Evolutionary conservation across 2,797 vertebrate species (phyloP), one percentile per base, ranked within the genome.

Genomic region (Poecilia gillii): DNA sequence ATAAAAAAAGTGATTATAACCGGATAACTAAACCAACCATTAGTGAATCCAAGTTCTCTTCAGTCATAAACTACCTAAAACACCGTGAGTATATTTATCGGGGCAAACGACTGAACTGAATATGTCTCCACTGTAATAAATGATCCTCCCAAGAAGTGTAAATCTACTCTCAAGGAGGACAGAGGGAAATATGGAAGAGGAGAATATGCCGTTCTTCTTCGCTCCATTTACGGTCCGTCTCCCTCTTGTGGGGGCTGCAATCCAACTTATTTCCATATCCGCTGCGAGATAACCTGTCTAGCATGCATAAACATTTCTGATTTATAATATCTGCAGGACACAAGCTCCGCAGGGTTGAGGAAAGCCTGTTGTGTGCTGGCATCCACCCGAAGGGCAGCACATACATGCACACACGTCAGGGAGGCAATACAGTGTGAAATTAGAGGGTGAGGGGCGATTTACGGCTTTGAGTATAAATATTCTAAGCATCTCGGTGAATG

Each of bases 191-290:
- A 73, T 36, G 49, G 36, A 74, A 55, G 74, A 71, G 76, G 77
- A 59, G 77, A 78, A 80, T 0, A 70, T 0, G 3, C 55, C 23
- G 51, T 83, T 70, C 75, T 76, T 80, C 71, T 79, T 80, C 62
- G 16, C 88, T 91, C 92, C 94, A 91, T 93, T 89, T 93, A 93
- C 78, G 91, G 93, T 85, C 77, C 84, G 73, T 74, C 73, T 47
- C 11, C 84, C 77, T 75, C 74, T 77, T 8, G 20, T 53, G 73
- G 66, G 49, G 9, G 31, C 83, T 51, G 74, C 84, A 80, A 73
- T 85, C 77, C 72, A 89, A 79, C 59, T 78, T 59, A 85, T 82
- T 86, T 88, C 84, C 85, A 90, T 78, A 84, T 74, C 77, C 16
- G 53, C 59, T 46, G 80, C 39, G 20, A 81, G 84, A 90, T 86